Evolutionary conservation across 2,888 invertebrate genomes (phyloP), one percentile per base, ranked within the genome.

Genomic region (Sympetrum striolatum): DNA sequence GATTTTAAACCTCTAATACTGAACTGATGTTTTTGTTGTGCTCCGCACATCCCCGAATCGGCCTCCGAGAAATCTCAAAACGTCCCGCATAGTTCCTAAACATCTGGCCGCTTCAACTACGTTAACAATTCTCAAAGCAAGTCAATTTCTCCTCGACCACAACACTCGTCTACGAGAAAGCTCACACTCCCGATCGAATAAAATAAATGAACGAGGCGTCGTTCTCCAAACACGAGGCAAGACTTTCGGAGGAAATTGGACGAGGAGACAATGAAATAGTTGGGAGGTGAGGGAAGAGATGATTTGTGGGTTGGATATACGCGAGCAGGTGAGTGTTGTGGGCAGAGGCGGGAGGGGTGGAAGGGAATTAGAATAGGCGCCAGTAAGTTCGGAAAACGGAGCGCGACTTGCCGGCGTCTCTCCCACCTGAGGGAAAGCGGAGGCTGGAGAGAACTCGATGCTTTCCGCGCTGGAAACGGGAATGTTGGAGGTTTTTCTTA

Each of bases 351-450:
- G 39, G 53, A 22, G n/a, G 18, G 31, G 81, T 12, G 35, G 31
- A 25, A 35, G 60, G 18, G 86, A 60, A 86, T 86, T 86, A 60
- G 86, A 86, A 86, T 60, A 86, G 86, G 86, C 60, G 60, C 86
- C 60, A 60, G 86, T 86, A 18, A 60, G 86, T 86, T 86, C 60
- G 86, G 60, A 86, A 86, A 86, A 35, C 86, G 86, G 86, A 86
- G 60, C 86, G 86, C 86, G 86, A 86, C 86, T 86, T 18, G n/a
- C 12, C n/a, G 86, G 86, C 86, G 86, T 86, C 86, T 64, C 60
- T 18, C 53, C 53, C 53, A 53, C 53, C 81, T 25, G 86, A 48
- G 86, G 86, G 86, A 86, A 86, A 86, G 86, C 82, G 25, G 48
- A 31, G 58, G 53, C 22, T 18, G 44, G 25, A 80, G 80, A 18